Evolutionary conservation across 2,113 vertebrate genomes (phyloP), one percentile per base, ranked within the genome.

Genomic region (Mola mola): DNA sequence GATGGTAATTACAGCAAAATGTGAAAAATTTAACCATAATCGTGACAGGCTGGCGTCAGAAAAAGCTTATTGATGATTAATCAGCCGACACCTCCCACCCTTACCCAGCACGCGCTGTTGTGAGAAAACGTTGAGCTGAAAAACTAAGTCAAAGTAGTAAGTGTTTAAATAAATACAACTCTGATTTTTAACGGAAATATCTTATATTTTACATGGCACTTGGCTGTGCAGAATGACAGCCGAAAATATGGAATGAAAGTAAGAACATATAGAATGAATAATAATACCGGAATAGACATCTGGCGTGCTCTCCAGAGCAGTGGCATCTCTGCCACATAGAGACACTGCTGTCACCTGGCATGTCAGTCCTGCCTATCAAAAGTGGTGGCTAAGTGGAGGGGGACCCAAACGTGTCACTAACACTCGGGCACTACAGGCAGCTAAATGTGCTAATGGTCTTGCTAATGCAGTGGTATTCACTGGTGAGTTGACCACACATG

Each of bases 391-490:
- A 89, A 91, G 88, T 91, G 87, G 87, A 86, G 59, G 66, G 73
- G 73, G 85, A 71, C 84, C 84, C 86, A 74, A 70, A 81, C 33
- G 68, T 89, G 89, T 91, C 90, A 90, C 87, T 88, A 90, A 81
- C 78, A 86, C 75, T 89, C 46, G 71, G 69, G 77, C 76, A 82
- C 79, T 88, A 90, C 90, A 90, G 79, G 63, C 82, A 71, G 84
- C 81, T 87, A 85, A 79, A 88, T 78, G 85, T 70, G 81, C 86
- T 90, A 87, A 92, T 90, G 88, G 90, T 79, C 81, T 75, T 61
- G 78, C 88, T 92, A 89, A 90, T 92, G 89, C 85, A 86, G 76
- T 47, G 57, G 62, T 82, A 89, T 88, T 82, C 86, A 91, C 85
- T 40, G 20, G 87, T 76, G 87, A 81, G 60, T 83, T 83, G 87